These are phyloP conservation scores for Drosophila sordidapex DNA, from an alignment of 2,888 invertebrate genomes.

Conservation along the genomic window DNA sequence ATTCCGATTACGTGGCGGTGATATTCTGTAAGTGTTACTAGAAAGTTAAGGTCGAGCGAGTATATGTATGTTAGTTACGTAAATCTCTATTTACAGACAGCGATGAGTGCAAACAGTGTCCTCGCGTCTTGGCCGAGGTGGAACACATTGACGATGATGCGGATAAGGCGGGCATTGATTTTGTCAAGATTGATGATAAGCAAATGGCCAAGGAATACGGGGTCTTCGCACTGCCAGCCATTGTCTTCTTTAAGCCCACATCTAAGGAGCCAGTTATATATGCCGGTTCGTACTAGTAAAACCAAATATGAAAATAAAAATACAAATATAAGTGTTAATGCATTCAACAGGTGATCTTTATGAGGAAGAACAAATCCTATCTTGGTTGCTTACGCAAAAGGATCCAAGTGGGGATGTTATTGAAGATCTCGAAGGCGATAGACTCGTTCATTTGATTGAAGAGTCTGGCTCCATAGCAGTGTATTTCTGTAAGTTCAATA, in stretches of 20 bases:
- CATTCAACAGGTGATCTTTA: constrained; percentile 90
- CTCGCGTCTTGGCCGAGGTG: constrained; percentile 93
- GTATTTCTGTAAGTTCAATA: constrained; percentile 93
- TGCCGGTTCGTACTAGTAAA: constrained; percentile 87
- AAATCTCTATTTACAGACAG: constrained; percentile 88
- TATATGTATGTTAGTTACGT: background rate
- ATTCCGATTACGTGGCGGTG: constrained; percentile 95
- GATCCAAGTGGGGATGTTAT: constrained; percentile 96
- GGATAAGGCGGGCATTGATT: constrained; percentile 94
- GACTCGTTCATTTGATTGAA: constrained; percentile 90
- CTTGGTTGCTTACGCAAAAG: constrained; percentile 95
- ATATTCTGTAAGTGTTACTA: constrained; percentile 92
- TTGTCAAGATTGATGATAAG: constrained; percentile 95
- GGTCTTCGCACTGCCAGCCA: constrained; percentile 95
- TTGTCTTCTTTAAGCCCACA: constrained; percentile 94
- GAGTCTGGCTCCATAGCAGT: constrained; percentile 93
- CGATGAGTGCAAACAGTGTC: constrained; percentile 97
- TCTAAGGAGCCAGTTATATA: constrained; percentile 96
- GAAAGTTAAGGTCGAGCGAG: background rate
- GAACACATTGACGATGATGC: constrained; percentile 98
- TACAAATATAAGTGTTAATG: no score
- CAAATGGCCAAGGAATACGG: constrained; percentile 94
- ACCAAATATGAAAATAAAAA: background rate
- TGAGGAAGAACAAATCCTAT: constrained; percentile 94
- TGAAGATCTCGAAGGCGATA: constrained; percentile 93